phyloP scores from a whole-genome alignment of 1,140 invertebrate genomes.

The Drosophila bocqueti region DNA sequence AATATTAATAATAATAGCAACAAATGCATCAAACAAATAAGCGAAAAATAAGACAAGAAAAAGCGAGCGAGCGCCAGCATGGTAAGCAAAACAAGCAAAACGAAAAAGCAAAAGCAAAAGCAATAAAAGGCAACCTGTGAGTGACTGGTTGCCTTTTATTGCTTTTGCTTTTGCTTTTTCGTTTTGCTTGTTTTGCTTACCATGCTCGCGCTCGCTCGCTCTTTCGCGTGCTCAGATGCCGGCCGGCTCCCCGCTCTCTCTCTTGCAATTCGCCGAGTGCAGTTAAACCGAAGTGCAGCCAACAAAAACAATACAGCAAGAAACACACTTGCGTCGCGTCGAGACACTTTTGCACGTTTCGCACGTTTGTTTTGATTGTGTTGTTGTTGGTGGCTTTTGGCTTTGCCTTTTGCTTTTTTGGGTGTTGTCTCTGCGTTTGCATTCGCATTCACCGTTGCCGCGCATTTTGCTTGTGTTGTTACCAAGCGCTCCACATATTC shows the following conservation, averaged over 20 bases:
- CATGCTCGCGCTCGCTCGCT: slow-evolving; percentile 1
- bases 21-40: not conserved
- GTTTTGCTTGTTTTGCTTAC: too few species aligned
- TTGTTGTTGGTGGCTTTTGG: slow-evolving; percentile 14
- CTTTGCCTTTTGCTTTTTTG: slow-evolving; percentile 14
- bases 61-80: not conserved
- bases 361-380: slow-evolving; percentile 43
- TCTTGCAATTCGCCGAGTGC: slow-evolving; percentile 57
- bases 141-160: too few species aligned
- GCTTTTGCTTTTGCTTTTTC: too few species aligned
- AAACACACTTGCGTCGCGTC: not conserved
- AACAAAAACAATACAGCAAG: not conserved
- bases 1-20: slow-evolving; percentile 2
- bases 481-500: slow-evolving; percentile 43
- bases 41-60: not conserved
- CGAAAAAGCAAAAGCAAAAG: slow-evolving; percentile 16
- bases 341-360: slow-evolving; percentile 18
- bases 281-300: slow-evolving; percentile 49
- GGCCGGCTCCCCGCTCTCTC: not conserved
- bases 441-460: slow-evolving; percentile 3
- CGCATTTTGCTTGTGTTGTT: slow-evolving; percentile 15
- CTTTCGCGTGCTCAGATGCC: not conserved
- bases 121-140: slow-evolving; percentile 18
- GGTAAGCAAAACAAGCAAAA: not conserved
- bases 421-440: slow-evolving; percentile 17